phyloP scores from a whole-genome alignment of 1,140 invertebrate species.

The Forficula auricularia region DNA sequence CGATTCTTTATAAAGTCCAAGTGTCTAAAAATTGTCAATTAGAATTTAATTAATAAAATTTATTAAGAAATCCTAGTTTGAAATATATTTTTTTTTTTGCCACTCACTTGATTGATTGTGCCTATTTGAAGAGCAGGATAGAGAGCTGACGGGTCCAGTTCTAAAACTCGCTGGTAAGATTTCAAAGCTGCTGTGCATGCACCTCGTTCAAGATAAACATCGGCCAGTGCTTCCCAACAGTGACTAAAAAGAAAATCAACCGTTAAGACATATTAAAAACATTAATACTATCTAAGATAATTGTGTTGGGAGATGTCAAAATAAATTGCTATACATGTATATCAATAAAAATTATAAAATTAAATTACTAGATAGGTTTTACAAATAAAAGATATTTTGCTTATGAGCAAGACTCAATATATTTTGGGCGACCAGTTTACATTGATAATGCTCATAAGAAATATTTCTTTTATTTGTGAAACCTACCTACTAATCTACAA shows the following conservation, averaged over 20 bases:
- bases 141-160: conserved; percentile 42
- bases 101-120: conserved; percentile 49
- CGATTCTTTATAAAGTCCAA: conserved; percentile 53
- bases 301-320: not conserved
- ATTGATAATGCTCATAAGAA: no score
- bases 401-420: no score
- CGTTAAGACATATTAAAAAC: not conserved
- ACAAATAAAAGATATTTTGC: no score
- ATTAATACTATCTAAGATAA: not conserved
- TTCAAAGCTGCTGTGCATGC: conserved; percentile 69
- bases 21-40: conserved; percentile 22
- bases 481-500: no score
- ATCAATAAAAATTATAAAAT: not conserved
- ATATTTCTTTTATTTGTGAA: no score
- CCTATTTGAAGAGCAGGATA: conserved; percentile 70
- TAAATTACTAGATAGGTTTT: no score
- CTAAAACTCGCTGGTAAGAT: conserved; percentile 59
- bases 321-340: not conserved
- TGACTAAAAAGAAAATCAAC: conserved; percentile 27
- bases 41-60: not conserved
- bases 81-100: not conserved
- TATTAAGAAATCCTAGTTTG: not conserved
- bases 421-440: no score
- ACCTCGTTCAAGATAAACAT: conserved; percentile 67
- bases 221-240: conserved; percentile 71